Percentiles rank a stretch among this genome's conserved stretches.
Conservation (phyloP, 2,113 vertebrate genomes). For the Speoplatyrhinus poulsoni region DNA sequence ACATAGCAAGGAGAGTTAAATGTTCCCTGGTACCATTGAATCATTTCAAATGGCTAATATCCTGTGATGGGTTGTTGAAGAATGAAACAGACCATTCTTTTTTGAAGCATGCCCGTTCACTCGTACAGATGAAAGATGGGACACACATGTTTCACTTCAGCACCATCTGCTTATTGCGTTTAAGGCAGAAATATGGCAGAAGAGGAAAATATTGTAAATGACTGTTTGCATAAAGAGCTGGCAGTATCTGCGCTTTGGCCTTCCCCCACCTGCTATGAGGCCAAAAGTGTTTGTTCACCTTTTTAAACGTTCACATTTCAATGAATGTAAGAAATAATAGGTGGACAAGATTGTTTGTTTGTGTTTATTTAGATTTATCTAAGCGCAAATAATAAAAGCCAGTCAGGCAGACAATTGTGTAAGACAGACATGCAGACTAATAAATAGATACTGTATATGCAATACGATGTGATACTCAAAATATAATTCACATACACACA, state of each 20-base stretch:
- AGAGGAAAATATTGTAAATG: not conserved
- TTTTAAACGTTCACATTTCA: no score
- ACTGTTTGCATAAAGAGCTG: not conserved
- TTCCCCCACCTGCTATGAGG: no score
- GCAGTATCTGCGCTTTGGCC: no score
- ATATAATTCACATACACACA: not conserved
- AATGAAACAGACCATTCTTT: conserved; percentile 40
- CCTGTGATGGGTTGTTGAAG: conserved; percentile 45
- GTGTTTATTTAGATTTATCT: no score
- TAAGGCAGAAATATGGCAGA: conserved; percentile 13
- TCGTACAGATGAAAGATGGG: conserved; percentile 25
- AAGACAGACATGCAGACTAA: no score
- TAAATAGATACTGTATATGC: no score
- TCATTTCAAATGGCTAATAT: conserved; percentile 48
- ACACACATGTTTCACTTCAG: conserved; percentile 33
- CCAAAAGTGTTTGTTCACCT: no score
- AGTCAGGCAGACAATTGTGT: no score
- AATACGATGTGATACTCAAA: no score
- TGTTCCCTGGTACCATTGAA: conserved; percentile 49
- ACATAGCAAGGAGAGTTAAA: conserved; percentile 55
- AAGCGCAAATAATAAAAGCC: no score
- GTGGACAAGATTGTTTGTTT: no score
- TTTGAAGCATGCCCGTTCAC: conserved; percentile 51
- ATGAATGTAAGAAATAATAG: no score
- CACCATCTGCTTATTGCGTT: conserved; percentile 33